These are phyloP conservation scores for Poecile atricapillus DNA, from an alignment of 2,113 vertebrate genomes.

Conservation along the genomic window DNA sequence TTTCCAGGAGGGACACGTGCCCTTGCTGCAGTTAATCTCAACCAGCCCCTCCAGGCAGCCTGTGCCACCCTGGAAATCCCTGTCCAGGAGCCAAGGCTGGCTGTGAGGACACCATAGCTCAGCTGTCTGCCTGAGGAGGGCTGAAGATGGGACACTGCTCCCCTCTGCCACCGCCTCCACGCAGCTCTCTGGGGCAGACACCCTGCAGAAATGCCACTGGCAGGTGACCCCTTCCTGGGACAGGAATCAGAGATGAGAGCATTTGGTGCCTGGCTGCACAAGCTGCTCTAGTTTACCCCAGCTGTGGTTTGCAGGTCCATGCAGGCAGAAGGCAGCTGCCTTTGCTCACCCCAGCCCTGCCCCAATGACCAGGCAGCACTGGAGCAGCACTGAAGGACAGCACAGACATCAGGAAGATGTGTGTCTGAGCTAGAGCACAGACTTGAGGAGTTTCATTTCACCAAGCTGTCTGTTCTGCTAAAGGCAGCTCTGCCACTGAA, in stretches of 20 bases:
- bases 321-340: not conserved
- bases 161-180: not conserved
- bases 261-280: not conserved
- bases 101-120: not conserved
- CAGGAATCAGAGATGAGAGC: not conserved
- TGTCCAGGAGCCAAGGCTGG: not conserved
- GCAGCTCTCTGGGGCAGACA: not conserved
- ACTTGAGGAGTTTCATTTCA: not conserved
- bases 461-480: not conserved
- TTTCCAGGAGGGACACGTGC: accelerated
- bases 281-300: not conserved
- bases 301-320: not conserved
- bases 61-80: not conserved
- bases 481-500: not conserved
- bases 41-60: not conserved
- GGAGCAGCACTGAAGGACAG: not conserved
- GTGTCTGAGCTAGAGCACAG: not conserved
- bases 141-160: not conserved
- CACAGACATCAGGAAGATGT: not conserved
- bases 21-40: not conserved
- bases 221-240: not conserved
- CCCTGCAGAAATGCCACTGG: not conserved
- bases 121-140: not conserved
- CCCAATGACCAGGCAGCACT: not conserved
- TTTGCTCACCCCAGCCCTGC: not conserved